These are phyloP conservation scores for Cydia pomonella DNA, from an alignment of 1,140 invertebrate species.

Conservation along the genomic window DNA sequence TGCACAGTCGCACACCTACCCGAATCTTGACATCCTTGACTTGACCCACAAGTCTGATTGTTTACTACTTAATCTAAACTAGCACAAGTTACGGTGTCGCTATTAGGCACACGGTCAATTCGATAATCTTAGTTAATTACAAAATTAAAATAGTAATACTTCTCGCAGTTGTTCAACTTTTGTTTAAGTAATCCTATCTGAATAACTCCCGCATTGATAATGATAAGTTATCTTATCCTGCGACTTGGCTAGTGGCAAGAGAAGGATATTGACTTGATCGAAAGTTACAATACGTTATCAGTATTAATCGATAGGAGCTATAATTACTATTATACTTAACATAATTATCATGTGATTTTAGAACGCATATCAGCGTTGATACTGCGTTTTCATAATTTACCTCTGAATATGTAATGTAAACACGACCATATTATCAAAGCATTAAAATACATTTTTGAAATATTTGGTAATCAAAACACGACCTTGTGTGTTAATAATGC, in stretches of 20 bases:
- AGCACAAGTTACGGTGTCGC: background rate
- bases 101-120: background rate
- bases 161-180: background rate
- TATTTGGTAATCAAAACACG: too few species aligned
- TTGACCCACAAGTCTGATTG: too few species aligned
- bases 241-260: background rate
- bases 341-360: conserved; percentile 7
- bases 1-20: too few species aligned
- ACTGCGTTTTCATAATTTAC: too few species aligned
- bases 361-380: background rate
- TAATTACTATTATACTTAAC: background rate
- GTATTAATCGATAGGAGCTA: background rate
- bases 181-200: background rate
- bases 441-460: too few species aligned
- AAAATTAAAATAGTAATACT: background rate
- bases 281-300: conserved; percentile 1
- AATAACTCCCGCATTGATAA: background rate
- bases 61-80: background rate
- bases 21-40: too few species aligned
- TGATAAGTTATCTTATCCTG: background rate
- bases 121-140: conserved; percentile 4
- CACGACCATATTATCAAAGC: too few species aligned
- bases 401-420: too few species aligned
- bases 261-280: background rate
- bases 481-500: too few species aligned